Evolutionary conservation across 2,888 invertebrate species (phyloP).

Genomic region (Cheilosia soror): DNA sequence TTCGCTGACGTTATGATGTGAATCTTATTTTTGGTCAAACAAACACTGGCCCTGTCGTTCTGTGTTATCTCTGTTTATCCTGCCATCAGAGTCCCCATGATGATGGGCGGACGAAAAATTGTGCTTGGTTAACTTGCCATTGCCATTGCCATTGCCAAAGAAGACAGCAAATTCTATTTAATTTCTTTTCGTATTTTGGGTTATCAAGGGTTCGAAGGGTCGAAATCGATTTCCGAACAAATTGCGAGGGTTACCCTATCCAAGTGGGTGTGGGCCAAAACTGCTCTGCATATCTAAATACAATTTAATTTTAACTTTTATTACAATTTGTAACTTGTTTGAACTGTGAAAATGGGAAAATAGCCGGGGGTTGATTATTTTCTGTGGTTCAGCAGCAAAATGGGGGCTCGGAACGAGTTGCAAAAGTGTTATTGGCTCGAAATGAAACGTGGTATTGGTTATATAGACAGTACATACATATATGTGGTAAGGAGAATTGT

Average conservation of each 20-base stretch:
- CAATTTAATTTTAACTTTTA: conserved; percentile 76
- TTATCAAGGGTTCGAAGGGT: conserved; percentile 68
- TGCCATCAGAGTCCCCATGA: conserved; percentile 24
- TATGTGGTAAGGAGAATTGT: conserved; percentile 37
- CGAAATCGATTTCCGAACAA: conserved; percentile 72
- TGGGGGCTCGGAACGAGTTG: conserved; percentile 50
- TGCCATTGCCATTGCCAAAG: conserved; percentile 12
- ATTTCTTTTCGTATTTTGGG: conserved; percentile 58
- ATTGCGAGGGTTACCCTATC: conserved; percentile 48
- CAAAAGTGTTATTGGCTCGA: conserved; percentile 66
- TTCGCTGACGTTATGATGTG: conserved; percentile 39
- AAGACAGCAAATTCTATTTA: conserved; percentile 66
- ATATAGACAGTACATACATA: neutral
- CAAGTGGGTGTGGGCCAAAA: conserved; percentile 6
- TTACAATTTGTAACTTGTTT: conserved; percentile 75
- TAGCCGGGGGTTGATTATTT: conserved; percentile 71
- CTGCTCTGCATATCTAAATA: conserved; percentile 73
- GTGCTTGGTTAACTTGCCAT: conserved; percentile 50
- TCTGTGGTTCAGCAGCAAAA: conserved; percentile 48
- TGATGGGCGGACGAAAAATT: conserved; percentile 52
- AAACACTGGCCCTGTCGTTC: conserved; percentile 39
- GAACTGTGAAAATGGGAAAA: conserved; percentile 73
- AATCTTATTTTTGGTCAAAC: conserved; percentile 70
- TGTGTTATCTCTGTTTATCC: conserved; percentile 21
- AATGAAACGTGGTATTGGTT: conserved; percentile 5